Conservation (phyloP, 2,113 vertebrate species). For the Crypturellus undulatus region DNA sequence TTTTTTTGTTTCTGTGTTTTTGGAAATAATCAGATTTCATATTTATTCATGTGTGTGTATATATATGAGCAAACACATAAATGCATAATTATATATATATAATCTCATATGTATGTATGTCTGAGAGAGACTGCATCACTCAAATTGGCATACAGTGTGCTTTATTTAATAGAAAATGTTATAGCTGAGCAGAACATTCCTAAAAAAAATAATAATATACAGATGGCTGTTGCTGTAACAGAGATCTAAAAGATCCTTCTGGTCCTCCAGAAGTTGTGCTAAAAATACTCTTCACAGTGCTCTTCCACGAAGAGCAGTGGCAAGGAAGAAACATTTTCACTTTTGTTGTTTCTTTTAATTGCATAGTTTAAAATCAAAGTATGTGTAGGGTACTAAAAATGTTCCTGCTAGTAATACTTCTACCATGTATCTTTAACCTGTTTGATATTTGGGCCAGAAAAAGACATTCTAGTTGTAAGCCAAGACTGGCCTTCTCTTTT, state of each 20-base stretch:
- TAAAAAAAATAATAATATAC: background rate
- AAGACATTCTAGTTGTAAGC: background rate
- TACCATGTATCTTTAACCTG: rapidly evolving
- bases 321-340: background rate
- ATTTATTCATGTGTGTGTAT: background rate
- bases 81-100: no score
- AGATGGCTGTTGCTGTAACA: background rate
- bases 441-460: background rate
- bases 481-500: background rate
- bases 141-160: background rate
- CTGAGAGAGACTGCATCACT: background rate
- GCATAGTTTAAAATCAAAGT: background rate
- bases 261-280: background rate
- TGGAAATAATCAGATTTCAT: background rate
- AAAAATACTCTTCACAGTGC: background rate
- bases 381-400: background rate
- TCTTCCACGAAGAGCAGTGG: background rate
- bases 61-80: no score
- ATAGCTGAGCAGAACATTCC: background rate
- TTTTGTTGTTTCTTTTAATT: background rate
- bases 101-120: no score
- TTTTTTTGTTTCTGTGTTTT: background rate
- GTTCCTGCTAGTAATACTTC: background rate
- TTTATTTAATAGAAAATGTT: background rate
- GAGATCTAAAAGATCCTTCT: background rate